phyloP scores from a whole-genome alignment of 2,888 invertebrate genomes.

The Meteorus cinctellus region DNA sequence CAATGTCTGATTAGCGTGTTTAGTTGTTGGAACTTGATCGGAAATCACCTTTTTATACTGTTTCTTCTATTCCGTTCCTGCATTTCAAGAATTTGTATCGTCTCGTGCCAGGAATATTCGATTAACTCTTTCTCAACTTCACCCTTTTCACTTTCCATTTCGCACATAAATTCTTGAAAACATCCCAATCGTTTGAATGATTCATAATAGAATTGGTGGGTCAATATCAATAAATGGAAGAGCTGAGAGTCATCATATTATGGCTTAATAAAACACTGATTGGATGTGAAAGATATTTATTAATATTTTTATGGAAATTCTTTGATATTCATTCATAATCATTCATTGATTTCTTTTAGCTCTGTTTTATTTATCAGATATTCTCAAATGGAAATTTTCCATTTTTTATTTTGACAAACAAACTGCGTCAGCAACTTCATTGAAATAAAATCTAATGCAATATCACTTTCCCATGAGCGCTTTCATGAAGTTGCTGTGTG shows the following conservation, averaged over 20 bases:
- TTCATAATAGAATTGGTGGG: too few relatives aligned
- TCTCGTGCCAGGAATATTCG: neutral
- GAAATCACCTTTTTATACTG: neutral
- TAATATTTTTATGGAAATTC: too few relatives aligned
- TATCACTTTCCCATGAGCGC: constrained; percentile 21
- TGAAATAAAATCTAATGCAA: neutral
- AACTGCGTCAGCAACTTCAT: neutral
- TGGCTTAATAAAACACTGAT: too few relatives aligned
- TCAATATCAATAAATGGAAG: too few relatives aligned
- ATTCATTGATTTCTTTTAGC: neutral
- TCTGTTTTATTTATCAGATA: neutral
- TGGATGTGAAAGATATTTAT: too few relatives aligned
- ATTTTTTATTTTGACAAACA: neutral
- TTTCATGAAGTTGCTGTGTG: constrained; percentile 23
- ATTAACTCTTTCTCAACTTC: neutral
- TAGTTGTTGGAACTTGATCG: neutral
- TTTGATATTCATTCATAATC: too few relatives aligned
- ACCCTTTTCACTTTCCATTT: neutral
- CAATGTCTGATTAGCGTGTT: neutral
- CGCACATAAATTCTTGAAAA: neutral
- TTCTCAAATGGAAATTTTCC: neutral
- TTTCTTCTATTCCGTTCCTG: neutral
- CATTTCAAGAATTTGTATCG: neutral
- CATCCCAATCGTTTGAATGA: too few relatives aligned
- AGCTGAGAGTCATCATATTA: too few relatives aligned